Conservation (phyloP, 2,797 vertebrate genomes). For the Pempheris klunzingeri region DNA sequence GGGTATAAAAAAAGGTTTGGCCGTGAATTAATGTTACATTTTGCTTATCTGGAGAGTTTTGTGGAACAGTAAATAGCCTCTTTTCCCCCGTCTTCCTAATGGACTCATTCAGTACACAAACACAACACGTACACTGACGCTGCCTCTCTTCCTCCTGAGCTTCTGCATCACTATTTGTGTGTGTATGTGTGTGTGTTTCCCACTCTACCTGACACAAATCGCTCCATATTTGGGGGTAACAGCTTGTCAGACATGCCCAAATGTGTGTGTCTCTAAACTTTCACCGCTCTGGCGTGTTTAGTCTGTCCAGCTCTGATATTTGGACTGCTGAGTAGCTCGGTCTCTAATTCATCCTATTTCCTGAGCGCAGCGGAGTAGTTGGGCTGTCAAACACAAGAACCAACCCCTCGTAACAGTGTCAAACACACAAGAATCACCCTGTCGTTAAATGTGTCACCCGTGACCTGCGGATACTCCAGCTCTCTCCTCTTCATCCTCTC, state of each 20-base stretch:
- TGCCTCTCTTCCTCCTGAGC: constrained; percentile 19
- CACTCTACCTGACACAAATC: constrained; percentile 66
- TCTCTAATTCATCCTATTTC: constrained; percentile 73
- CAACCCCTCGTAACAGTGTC: constrained; percentile 77
- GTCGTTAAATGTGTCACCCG: constrained; percentile 71
- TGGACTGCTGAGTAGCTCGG: constrained; percentile 71
- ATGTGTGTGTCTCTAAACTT: constrained; percentile 77
- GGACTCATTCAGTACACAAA: constrained; percentile 50
- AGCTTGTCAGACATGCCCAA: constrained; percentile 67
- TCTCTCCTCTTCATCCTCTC: constrained; percentile 45
- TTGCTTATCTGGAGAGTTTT: constrained; percentile 1
- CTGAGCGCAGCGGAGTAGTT: constrained; percentile 72
- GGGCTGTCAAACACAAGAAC: constrained; percentile 78
- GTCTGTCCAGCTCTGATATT: constrained; percentile 79
- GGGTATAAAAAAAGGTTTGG: too few relatives aligned
- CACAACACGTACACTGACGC: constrained; percentile 40
- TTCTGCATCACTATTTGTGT: constrained; percentile 37
- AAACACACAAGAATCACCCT: constrained; percentile 76
- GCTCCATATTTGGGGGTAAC: constrained; percentile 82
- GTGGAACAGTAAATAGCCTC: constrained; percentile 7
- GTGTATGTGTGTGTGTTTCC: constrained; percentile 21
- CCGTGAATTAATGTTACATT: neutral
- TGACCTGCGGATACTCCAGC: constrained; percentile 64
- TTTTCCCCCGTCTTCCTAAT: constrained; percentile 36
- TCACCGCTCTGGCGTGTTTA: constrained; percentile 80